Percentiles rank a stretch among this genome's conserved stretches.
Evolutionary conservation across 2,113 vertebrate genomes (phyloP).

Genomic region (Poicephalus gulielmi): DNA sequence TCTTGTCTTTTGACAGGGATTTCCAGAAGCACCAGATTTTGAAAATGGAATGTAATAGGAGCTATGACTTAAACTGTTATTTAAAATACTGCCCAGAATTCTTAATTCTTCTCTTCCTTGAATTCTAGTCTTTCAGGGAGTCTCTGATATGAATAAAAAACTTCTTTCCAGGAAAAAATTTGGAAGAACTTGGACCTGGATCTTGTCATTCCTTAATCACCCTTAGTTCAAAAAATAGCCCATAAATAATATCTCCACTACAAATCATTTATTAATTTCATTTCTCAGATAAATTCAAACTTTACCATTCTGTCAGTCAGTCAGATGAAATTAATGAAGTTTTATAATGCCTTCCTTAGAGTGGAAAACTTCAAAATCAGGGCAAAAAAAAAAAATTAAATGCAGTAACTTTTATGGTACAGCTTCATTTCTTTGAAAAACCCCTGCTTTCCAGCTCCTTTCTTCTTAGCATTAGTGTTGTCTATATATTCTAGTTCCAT

Average conservation of each 20-base stretch:
- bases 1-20: background rate
- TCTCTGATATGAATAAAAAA: background rate
- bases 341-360: background rate
- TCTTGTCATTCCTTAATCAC: background rate
- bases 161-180: background rate
- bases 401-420: background rate
- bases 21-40: background rate
- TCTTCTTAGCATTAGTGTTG: background rate
- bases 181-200: background rate
- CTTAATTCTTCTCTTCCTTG: background rate
- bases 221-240: background rate
- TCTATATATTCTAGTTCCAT: background rate
- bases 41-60: background rate
- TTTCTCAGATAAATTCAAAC: background rate
- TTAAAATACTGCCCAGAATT: background rate
- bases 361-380: background rate
- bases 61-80: background rate
- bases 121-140: background rate
- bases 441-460: background rate
- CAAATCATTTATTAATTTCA: background rate
- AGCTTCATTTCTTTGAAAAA: background rate
- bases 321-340: background rate
- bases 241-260: background rate
- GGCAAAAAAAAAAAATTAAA: background rate
- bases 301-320: background rate